These are phyloP conservation scores for Eucera pruinosa DNA, from an alignment of 2,888 invertebrate species.

Conservation along the genomic window DNA sequence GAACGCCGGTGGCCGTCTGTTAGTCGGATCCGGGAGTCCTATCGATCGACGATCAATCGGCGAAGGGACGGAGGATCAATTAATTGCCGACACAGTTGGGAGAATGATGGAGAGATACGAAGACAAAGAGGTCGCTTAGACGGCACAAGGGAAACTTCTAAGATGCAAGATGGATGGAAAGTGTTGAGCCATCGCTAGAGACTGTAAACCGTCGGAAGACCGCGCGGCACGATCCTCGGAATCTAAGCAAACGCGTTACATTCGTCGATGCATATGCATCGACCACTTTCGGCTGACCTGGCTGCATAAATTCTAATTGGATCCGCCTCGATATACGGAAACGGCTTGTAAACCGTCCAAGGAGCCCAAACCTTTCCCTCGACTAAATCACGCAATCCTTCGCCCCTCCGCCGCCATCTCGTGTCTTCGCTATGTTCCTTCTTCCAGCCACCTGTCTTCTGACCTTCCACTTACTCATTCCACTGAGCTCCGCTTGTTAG, in stretches of 20 bases:
- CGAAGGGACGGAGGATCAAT: conserved; percentile 46
- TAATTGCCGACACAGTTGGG: conserved; percentile 43
- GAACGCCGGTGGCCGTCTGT: conserved; percentile 8
- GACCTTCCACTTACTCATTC: conserved; percentile 38
- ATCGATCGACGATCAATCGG: background rate
- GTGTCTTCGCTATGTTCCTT: conserved; percentile 42
- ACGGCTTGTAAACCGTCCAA: conserved; percentile 63
- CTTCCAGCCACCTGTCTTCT: conserved; percentile 27
- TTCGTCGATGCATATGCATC: conserved; percentile 77
- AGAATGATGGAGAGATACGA: conserved; percentile 1
- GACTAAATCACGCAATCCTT: conserved; percentile 48
- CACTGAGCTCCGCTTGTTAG: conserved; percentile 27
- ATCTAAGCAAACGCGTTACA: conserved; percentile 72
- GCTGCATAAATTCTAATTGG: conserved; percentile 71
- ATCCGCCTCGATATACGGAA: conserved; percentile 59
- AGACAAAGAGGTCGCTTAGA: conserved; percentile 19
- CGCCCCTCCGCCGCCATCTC: background rate
- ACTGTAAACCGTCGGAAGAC: conserved; percentile 58
- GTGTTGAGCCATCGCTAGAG: conserved; percentile 27
- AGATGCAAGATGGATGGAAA: conserved; percentile 36
- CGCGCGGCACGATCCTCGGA: conserved; percentile 53
- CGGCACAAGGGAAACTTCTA: conserved; percentile 23
- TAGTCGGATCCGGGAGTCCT: background rate
- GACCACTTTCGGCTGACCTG: conserved; percentile 68
- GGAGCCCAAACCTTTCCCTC: conserved; percentile 10